Conservation (phyloP, 2,113 vertebrate species). For the Caranx ignobilis region DNA sequence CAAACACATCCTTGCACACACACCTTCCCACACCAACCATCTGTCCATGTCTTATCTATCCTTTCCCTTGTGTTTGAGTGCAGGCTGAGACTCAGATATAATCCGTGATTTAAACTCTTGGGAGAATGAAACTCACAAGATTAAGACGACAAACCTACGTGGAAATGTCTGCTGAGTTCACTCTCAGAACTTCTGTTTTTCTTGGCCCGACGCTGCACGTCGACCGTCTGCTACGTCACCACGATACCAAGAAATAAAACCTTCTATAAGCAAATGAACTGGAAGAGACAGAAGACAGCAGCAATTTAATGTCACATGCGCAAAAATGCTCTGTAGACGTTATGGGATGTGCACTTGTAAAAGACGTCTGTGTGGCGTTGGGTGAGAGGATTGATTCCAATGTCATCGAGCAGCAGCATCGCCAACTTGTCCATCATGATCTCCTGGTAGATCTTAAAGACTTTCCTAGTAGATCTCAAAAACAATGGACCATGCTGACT, state of each 20-base stretch:
- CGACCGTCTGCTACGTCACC: neutral
- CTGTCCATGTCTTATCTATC: constrained; percentile 40
- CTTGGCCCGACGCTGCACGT: neutral
- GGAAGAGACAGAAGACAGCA: no score
- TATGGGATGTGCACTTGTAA: no score
- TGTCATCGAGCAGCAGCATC: neutral
- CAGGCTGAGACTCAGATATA: constrained; percentile 19
- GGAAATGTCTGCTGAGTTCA: neutral
- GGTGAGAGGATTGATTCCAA: neutral
- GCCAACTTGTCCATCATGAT: no score
- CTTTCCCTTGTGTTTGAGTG: neutral
- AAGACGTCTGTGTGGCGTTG: neutral
- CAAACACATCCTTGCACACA: constrained; percentile 23
- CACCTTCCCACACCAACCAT: constrained; percentile 53
- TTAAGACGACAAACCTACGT: constrained; percentile 12
- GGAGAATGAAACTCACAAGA: constrained; percentile 26
- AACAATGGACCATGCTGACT: no score
- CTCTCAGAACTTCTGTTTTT: neutral
- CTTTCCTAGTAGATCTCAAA: no score
- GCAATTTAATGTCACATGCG: no score
- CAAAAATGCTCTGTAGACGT: no score
- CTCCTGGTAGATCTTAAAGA: no score
- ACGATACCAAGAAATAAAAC: neutral
- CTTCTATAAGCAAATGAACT: neutral
- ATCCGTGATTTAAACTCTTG: constrained; percentile 24